Conservation (phyloP, 2,113 vertebrate genomes). For the Boleophthalmus pectinirostris region DNA sequence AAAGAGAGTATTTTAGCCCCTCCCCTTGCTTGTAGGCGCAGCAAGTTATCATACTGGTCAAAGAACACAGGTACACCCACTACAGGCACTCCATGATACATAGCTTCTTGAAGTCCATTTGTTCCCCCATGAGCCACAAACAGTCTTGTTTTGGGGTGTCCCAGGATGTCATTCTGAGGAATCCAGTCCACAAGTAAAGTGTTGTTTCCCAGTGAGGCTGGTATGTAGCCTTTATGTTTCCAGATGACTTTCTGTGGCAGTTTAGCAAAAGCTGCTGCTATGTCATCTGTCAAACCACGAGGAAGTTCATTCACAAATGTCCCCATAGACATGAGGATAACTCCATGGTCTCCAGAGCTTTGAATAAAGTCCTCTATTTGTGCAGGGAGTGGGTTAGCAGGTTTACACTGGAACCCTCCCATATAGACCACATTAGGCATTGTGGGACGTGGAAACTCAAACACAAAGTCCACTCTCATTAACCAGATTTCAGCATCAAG, state of each 20-base stretch:
- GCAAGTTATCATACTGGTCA: slow-evolving; percentile 74
- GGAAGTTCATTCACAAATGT: slow-evolving; percentile 72
- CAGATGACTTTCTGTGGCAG: slow-evolving; percentile 78
- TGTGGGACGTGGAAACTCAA: slow-evolving; percentile 77
- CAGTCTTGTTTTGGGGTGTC: slow-evolving; percentile 65
- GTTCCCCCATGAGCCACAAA: slow-evolving; percentile 75
- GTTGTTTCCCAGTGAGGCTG: slow-evolving; percentile 68
- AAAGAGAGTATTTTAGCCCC: slow-evolving; percentile 57
- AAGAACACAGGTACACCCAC: slow-evolving; percentile 63
- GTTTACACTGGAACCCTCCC: slow-evolving; percentile 75
- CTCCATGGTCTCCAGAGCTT: slow-evolving; percentile 73
- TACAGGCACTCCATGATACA: slow-evolving; percentile 71
- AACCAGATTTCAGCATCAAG: slow-evolving; percentile 75
- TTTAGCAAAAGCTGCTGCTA: slow-evolving; percentile 70
- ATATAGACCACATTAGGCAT: slow-evolving; percentile 78
- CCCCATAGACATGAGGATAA: slow-evolving; percentile 78
- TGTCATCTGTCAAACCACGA: slow-evolving; percentile 51
- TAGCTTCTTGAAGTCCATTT: slow-evolving; percentile 71
- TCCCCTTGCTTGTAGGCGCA: slow-evolving; percentile 61
- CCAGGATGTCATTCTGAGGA: slow-evolving; percentile 76
- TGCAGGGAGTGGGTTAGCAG: slow-evolving; percentile 58
- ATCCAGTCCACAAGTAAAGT: slow-evolving; percentile 74
- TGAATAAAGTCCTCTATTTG: slow-evolving; percentile 74
- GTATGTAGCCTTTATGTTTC: slow-evolving; percentile 60
- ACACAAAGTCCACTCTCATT: slow-evolving; percentile 78